A percentile compares a stretch with the other conserved stretches of the same genome.
Evolutionary conservation across 2,113 vertebrate species (phyloP).

Genomic region (Aphelocoma coerulescens): DNA sequence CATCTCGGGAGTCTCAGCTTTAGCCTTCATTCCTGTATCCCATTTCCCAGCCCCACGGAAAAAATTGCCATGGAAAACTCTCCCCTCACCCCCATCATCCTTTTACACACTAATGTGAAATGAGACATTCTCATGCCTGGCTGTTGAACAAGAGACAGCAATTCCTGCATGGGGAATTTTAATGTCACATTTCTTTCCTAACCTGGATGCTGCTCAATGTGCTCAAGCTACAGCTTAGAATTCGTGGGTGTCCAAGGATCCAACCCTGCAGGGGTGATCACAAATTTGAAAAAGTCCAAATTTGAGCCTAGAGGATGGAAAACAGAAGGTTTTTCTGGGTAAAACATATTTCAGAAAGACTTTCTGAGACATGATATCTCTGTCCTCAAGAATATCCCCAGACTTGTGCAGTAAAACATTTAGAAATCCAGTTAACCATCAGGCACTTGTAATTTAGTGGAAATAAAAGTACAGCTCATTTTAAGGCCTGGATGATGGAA

Average conservation of each 20-base stretch:
- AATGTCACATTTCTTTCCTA: not conserved
- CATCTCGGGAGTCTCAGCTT: not conserved
- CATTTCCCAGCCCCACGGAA: not conserved
- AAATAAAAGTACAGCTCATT: not conserved
- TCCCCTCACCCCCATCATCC: not conserved
- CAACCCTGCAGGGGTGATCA: not conserved
- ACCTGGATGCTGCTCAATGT: not conserved
- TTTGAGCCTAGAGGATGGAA: not conserved
- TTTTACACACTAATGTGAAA: not conserved
- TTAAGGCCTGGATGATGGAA: not conserved
- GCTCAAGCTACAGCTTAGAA: not conserved
- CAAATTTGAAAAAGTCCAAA: not conserved
- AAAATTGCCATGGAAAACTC: not conserved
- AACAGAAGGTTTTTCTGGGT: not conserved
- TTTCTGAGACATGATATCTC: not conserved
- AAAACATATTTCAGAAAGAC: not conserved
- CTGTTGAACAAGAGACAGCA: not conserved
- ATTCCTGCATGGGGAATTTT: not conserved
- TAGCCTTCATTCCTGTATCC: constrained; percentile 22
- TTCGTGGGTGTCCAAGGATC: not conserved
- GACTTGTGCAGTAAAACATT: not conserved
- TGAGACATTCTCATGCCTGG: not conserved
- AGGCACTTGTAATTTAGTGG: not conserved
- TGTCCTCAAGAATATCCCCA: not conserved
- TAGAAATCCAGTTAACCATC: not conserved